Evolutionary conservation across 1,140 invertebrate genomes (phyloP).

Genomic region (Platorchestia sp.): DNA sequence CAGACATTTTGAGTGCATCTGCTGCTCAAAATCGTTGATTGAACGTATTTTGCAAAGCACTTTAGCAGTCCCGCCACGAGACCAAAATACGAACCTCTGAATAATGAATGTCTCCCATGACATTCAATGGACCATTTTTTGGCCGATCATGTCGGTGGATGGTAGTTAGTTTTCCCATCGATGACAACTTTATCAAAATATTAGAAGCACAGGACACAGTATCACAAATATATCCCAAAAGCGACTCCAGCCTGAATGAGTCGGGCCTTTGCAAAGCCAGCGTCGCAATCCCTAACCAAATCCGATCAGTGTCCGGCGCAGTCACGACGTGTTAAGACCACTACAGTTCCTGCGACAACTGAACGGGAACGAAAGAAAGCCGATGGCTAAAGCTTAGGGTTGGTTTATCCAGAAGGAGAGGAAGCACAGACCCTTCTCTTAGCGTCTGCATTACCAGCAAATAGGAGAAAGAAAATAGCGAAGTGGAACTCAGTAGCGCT

Average conservation of each 20-base stretch:
- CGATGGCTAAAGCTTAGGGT: background rate
- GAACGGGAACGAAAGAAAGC: conserved; percentile 44
- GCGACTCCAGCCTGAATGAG: background rate
- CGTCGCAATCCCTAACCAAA: background rate
- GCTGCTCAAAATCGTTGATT: background rate
- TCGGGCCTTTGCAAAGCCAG: background rate
- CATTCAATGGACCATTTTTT: conserved; percentile 25
- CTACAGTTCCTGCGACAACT: background rate
- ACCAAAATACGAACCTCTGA: conserved; percentile 36
- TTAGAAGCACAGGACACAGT: conserved; percentile 29
- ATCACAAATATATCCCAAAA: background rate
- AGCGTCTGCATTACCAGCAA: background rate
- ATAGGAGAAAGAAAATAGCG: background rate
- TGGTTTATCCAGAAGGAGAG: background rate
- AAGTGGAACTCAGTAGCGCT: background rate
- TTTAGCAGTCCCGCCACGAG: background rate
- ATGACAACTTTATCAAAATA: conserved; percentile 55
- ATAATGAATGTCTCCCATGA: conserved; percentile 31
- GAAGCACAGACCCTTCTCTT: conserved; percentile 20
- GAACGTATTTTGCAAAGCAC: conserved; percentile 1
- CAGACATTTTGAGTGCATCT: background rate
- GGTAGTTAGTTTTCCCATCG: conserved; percentile 51
- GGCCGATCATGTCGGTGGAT: conserved; percentile 32
- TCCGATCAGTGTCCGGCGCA: background rate
- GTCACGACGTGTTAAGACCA: background rate